Evolutionary conservation across 2,113 vertebrate genomes (phyloP).

Genomic region (Syrmaticus mikado): DNA sequence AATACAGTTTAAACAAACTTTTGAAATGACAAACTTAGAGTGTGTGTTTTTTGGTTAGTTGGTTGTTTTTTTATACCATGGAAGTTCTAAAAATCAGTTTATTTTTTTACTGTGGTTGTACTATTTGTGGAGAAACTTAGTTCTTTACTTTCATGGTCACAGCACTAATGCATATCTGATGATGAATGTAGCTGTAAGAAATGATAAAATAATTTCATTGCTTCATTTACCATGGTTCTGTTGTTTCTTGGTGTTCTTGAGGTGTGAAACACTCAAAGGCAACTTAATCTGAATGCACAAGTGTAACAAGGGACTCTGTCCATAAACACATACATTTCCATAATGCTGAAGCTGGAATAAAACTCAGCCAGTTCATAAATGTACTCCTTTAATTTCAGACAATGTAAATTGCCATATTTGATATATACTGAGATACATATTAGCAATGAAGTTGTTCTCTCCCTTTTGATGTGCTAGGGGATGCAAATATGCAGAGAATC

Average conservation of each 20-base stretch:
- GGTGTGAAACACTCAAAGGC: background rate
- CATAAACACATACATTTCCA: background rate
- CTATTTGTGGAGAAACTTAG: background rate
- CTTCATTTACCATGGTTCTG: background rate
- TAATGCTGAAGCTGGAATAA: background rate
- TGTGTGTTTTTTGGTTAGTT: background rate
- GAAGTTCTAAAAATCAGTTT: background rate
- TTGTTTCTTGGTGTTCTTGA: background rate
- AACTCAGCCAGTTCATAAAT: background rate
- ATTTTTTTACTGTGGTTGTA: background rate
- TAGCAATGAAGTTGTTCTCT: background rate
- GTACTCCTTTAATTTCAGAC: background rate
- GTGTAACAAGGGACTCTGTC: background rate
- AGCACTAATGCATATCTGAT: background rate
- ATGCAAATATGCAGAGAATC: background rate
- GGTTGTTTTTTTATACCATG: background rate
- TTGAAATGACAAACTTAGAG: background rate
- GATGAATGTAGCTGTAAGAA: background rate
- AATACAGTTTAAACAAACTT: background rate
- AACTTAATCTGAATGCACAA: background rate
- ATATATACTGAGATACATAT: background rate
- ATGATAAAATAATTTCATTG: background rate
- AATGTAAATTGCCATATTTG: background rate
- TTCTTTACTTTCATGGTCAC: background rate
- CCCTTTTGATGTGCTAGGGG: background rate